Base-by-base conservation (phyloP, 2,797 vertebrate species). In the Enteromius mattozi region DNA sequence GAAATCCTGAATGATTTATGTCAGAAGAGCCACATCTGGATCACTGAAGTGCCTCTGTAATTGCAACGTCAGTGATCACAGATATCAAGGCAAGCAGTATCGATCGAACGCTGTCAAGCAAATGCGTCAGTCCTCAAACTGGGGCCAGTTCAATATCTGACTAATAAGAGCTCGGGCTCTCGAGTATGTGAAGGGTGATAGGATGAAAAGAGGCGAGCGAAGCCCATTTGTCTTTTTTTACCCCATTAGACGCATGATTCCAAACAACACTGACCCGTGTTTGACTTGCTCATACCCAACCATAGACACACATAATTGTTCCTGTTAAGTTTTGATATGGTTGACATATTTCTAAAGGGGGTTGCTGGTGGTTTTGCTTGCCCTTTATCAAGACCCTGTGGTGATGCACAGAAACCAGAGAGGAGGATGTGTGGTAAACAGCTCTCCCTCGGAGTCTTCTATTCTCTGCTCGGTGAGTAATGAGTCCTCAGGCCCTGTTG, bases 401-500 rank as follows among this genome's bases (percentile, higher is more conserved):
- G 78, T 70, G 75, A 72, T 47, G 24, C 37, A 17, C 6, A 42
- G 66, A 74, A 71, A 80, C 47, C 51, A 56, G 42, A 88, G 40
- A n/a, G 42, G 65, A 71, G 54, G 35, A 75, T 54, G 66, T 79
- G 35, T 63, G 59, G 63, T 75, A 69, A 69, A 82, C 71, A 21
- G 72, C 65, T 63, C 70, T 83, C 81, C 78, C 40, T 51, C 30
- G 0, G 49, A 72, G 27, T 45, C 54, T 49, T 27, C 65, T 76
- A 19, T 82, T 70, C 76, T 85, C 85, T 88, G 83, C 78, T 91
- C 87, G 84, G 89, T 93, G 91, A 94, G 91, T 92, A 94, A 94
- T 92, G 91, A 93, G 72, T 91, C 92, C 91, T 86, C 16, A 80
- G 87, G 93, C 89, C 82, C 87, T 85, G 79, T 89, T 90, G 88